Evolutionary conservation across 64 coral and sea anemone genomes (phyloP).

Genomic region (Astreopora myriophthalma): DNA sequence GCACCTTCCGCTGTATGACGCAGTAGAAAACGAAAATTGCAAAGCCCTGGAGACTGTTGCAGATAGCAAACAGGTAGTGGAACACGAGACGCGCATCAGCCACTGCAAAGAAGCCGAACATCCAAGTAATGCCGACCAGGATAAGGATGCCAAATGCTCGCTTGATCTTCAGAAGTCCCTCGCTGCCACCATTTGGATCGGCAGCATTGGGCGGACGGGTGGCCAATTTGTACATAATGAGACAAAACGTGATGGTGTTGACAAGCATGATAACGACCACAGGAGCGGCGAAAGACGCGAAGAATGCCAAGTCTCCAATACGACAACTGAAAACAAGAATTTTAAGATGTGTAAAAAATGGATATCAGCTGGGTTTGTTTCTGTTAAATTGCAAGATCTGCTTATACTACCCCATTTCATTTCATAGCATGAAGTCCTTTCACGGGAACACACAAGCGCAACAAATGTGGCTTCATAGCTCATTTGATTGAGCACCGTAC

Average conservation of each 20-base stretch:
- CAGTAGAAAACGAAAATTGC: slow-evolving; percentile 98
- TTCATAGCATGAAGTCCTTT: too few species aligned
- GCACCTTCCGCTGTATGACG: slow-evolving; percentile 94
- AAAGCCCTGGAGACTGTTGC: slow-evolving; percentile 96
- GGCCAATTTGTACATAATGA: slow-evolving; percentile 98
- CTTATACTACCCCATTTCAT: too few species aligned
- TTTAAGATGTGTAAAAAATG: neutral
- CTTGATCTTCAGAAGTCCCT: slow-evolving; percentile 78
- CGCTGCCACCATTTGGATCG: slow-evolving; percentile 69
- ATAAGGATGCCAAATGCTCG: slow-evolving; percentile 96
- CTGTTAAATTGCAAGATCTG: too few species aligned
- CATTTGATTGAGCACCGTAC: too few species aligned
- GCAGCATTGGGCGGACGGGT: slow-evolving; percentile 81
- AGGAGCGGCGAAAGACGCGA: slow-evolving; percentile 78
- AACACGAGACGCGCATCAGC: slow-evolving; percentile 81
- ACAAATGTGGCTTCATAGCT: too few species aligned
- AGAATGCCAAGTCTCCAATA: slow-evolving; percentile 86
- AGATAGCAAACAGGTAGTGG: slow-evolving; percentile 86
- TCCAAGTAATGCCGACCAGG: slow-evolving; percentile 91
- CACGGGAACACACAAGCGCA: too few species aligned
- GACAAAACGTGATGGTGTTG: slow-evolving; percentile 78
- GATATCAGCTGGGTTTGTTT: too few species aligned
- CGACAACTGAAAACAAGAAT: slow-evolving; percentile 77
- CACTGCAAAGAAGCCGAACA: slow-evolving; percentile 92
- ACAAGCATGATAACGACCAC: slow-evolving; percentile 80